Evolutionary conservation across 2,888 invertebrate species (phyloP).

Genomic region (Drosophila yooni): DNA sequence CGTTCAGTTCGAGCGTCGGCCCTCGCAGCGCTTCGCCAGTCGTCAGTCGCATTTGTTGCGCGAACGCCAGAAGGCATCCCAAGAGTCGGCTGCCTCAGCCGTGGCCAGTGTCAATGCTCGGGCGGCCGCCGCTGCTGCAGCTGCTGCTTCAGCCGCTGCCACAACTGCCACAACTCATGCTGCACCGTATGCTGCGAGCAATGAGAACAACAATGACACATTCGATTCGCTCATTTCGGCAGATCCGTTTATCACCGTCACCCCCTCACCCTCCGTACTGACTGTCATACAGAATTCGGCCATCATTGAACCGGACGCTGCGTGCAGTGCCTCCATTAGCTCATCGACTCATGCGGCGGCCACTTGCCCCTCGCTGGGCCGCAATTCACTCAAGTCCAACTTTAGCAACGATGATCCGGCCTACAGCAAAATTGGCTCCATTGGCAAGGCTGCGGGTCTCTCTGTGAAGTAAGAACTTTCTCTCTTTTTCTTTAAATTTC

Average conservation of each 20-base stretch:
- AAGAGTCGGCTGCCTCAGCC: conserved; percentile 81
- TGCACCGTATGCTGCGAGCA: conserved; percentile 42
- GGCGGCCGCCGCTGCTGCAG: conserved; percentile 75
- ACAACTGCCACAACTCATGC: conserved; percentile 50
- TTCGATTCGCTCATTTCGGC: conserved; percentile 76
- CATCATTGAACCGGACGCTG: conserved; percentile 74
- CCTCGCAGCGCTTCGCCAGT: conserved; percentile 97
- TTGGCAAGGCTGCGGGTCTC: conserved; percentile 86
- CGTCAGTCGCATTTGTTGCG: conserved; percentile 95
- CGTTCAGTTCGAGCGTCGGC: conserved; percentile 97
- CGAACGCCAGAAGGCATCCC: conserved; percentile 88
- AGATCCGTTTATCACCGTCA: conserved; percentile 74
- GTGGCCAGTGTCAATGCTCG: conserved; percentile 79
- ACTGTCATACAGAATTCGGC: conserved; percentile 84
- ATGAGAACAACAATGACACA: conserved; percentile 64
- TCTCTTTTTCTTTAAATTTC: neutral
- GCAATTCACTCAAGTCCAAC: conserved; percentile 85
- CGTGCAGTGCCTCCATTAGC: conserved; percentile 80
- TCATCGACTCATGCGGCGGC: conserved; percentile 80
- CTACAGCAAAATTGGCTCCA: conserved; percentile 84
- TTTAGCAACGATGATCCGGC: conserved; percentile 85
- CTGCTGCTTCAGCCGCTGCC: conserved; percentile 63
- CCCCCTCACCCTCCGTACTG: conserved; percentile 84
- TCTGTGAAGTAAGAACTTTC: conserved; percentile 80
- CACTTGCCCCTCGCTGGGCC: conserved; percentile 82